These are phyloP conservation scores for human DNA, from an alignment of 2,113 vertebrate genomes.

Conservation along the genomic window GRCh38 chr5:87833501-87834000, in stretches of 20 bases:
- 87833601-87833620: not conserved
- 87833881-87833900: not conserved
- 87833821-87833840: not conserved
- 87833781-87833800: not conserved
- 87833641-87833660: not conserved
- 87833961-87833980: not conserved
- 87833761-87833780: not conserved
- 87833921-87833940: constrained; percentile 2
- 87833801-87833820: not conserved
- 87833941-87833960: not conserved
- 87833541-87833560: not conserved
- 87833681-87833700: not conserved
- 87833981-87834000: not conserved
- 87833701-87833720: not conserved
- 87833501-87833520: not conserved
- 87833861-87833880: not conserved
- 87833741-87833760: not conserved
- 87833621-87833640: not conserved
- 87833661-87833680: not conserved
- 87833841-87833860: not conserved
- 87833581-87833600: not conserved
- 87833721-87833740: not conserved
- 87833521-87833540: not conserved
- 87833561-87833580: not conserved
- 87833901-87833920: not conserved